Evolutionary conservation across 2,797 vertebrate species (phyloP), one percentile per base, ranked within the genome.

Genomic region (Cyclura pinguis): DNA sequence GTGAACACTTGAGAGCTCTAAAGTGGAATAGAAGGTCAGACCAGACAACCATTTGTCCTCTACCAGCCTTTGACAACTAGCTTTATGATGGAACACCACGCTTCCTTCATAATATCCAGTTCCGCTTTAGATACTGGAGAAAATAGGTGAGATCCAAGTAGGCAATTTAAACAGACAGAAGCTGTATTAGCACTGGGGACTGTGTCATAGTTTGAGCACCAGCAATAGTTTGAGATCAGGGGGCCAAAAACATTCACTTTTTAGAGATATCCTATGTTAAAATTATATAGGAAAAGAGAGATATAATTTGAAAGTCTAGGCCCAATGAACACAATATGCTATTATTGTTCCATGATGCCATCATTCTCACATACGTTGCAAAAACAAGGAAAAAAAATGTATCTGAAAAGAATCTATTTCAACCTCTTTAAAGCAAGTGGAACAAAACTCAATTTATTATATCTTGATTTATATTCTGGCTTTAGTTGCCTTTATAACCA

Each of bases 391-490:
- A 87, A 24, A 24, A 80, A 88, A 29, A 35, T 90, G 20, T 0
- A 6, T 13, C 82, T 91, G 73, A 80, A 89, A 92, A 74, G 52
- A 84, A 94, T 16, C 14, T 89, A 1, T 90, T 89, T 38, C 77
- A 92, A 82, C 72, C 32, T 5, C 67, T 86, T 42, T 73, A n/a
- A 24, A 93, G 90, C 14, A 3, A 76, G 72, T 4, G 16, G 89
- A 85, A 47, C 5, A n/a, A 62, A 86, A 89, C 57, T 73, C 62
- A 80, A 62, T 92, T 35, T 7, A 62, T 24, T 9, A 80, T 52
- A 32, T 9, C 76, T 38, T 73, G 27, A 72, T 24, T 22, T 38
- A 69, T 1, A 3, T 6, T 0, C 67, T 74, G 5, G 13, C 84
- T 83, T 24, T 52, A 82, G 80, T 27, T 81, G 2, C 24, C n/a